These are phyloP conservation scores for Labrus mixtus DNA, from an alignment of 2,113 vertebrate species.

Conservation along the genomic window DNA sequence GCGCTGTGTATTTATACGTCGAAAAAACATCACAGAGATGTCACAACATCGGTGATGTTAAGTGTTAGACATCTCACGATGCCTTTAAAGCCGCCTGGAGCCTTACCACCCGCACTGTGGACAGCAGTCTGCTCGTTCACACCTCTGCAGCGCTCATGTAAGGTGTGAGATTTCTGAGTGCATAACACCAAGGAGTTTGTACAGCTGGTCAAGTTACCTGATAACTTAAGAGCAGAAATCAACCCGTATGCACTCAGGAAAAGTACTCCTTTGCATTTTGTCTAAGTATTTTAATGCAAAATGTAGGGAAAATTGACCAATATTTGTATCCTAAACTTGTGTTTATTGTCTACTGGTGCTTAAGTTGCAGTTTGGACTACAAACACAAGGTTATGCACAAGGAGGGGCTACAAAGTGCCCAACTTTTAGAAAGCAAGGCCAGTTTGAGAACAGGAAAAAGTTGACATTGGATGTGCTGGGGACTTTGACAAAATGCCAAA, in stretches of 20 bases:
- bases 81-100: constrained; percentile 42
- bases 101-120: constrained; percentile 41
- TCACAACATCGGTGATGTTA: constrained; percentile 68
- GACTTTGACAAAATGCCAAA: too few relatives aligned
- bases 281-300: too few relatives aligned
- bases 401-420: too few relatives aligned
- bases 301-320: background rate
- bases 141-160: constrained; percentile 51
- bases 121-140: constrained; percentile 74
- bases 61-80: constrained; percentile 68
- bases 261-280: background rate
- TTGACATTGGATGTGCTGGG: too few relatives aligned
- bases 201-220: constrained; percentile 50
- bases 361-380: too few relatives aligned
- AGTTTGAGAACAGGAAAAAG: too few relatives aligned
- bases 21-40: constrained; percentile 57
- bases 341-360: too few relatives aligned
- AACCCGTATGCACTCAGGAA: background rate
- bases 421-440: too few relatives aligned
- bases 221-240: constrained; percentile 12
- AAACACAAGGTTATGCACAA: too few relatives aligned
- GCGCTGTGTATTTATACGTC: constrained; percentile 48
- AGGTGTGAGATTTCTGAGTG: constrained; percentile 60
- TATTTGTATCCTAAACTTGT: too few relatives aligned
- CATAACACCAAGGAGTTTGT: constrained; percentile 35